phyloP scores from a whole-genome alignment of 2,888 invertebrate genomes.

The Agriopis marginaria region DNA sequence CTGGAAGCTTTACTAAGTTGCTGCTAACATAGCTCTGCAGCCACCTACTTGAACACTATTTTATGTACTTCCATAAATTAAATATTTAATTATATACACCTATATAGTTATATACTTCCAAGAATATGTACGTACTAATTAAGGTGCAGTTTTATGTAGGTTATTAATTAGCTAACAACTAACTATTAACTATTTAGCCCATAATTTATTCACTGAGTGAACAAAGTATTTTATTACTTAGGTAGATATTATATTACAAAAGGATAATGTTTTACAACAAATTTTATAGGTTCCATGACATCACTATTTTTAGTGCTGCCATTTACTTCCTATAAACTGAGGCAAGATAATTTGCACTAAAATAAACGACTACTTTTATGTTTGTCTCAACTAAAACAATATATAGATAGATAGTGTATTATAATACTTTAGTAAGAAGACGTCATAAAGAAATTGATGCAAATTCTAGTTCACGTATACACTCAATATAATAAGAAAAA shows the following conservation, averaged over 20 bases:
- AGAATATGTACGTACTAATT: background rate
- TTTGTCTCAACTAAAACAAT: conserved; percentile 12
- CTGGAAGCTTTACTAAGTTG: too few species aligned
- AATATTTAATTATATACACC: background rate
- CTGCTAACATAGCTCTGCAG: too few species aligned
- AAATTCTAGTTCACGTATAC: too few species aligned
- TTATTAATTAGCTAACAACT: conserved; percentile 4
- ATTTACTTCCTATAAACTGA: conserved; percentile 26
- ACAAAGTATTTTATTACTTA: conserved; percentile 10
- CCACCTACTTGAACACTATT: too few species aligned
- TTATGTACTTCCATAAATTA: background rate
- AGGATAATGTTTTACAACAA: conserved; percentile 17
- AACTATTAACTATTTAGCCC: conserved; percentile 1
- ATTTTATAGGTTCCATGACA: conserved; percentile 34
- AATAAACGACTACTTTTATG: conserved; percentile 35
- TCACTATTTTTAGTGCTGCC: conserved; percentile 33
- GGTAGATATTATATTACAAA: conserved; percentile 10
- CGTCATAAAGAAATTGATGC: too few species aligned
- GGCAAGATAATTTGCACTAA: conserved; percentile 27
- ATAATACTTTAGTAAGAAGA: too few species aligned
- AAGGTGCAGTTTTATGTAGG: background rate
- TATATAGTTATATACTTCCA: too few species aligned
- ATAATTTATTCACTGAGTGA: conserved; percentile 45
- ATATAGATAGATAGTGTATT: too few species aligned
- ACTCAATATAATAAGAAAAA: too few species aligned